Conservation (phyloP, 2,888 invertebrate species). For the Ochropleura plecta region DNA sequence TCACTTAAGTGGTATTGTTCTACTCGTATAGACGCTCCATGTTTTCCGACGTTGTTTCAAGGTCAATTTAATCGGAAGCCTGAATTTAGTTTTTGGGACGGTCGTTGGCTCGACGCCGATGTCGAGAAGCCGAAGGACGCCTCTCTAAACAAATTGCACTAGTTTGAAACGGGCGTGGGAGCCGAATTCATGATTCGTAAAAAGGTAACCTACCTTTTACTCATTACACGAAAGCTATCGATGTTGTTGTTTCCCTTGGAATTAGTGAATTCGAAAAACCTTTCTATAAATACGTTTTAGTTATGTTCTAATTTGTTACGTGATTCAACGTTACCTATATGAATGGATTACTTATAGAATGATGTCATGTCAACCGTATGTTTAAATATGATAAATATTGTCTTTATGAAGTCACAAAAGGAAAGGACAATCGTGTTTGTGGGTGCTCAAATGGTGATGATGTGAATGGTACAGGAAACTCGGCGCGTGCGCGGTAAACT, state of each 20-base stretch:
- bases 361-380: slow-evolving; percentile 76
- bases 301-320: slow-evolving; percentile 17
- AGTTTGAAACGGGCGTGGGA: slow-evolving; percentile 50
- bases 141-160: slow-evolving; percentile 62
- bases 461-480: slow-evolving; percentile 86
- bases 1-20: slow-evolving; percentile 71
- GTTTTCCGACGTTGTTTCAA: slow-evolving; percentile 47
- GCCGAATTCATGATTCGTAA: slow-evolving; percentile 63
- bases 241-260: slow-evolving; percentile 19
- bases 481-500: slow-evolving; percentile 86
- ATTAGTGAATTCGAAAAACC: slow-evolving; percentile 2
- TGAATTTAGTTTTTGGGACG: slow-evolving; percentile 42
- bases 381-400: slow-evolving; percentile 73
- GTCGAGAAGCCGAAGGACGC: slow-evolving; percentile 35
- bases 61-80: slow-evolving; percentile 51
- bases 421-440: slow-evolving; percentile 77
- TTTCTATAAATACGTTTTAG: slow-evolving; percentile 11
- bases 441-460: slow-evolving; percentile 79
- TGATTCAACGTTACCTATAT: slow-evolving; percentile 40
- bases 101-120: slow-evolving; percentile 43
- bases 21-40: slow-evolving; percentile 47
- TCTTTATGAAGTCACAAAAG: slow-evolving; percentile 73
- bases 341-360: slow-evolving; percentile 62
- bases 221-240: slow-evolving; percentile 38
- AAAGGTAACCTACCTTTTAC: slow-evolving; percentile 57